Evolutionary conservation across 2,113 vertebrate species (phyloP).

Genomic region (Semnornis frantzii): DNA sequence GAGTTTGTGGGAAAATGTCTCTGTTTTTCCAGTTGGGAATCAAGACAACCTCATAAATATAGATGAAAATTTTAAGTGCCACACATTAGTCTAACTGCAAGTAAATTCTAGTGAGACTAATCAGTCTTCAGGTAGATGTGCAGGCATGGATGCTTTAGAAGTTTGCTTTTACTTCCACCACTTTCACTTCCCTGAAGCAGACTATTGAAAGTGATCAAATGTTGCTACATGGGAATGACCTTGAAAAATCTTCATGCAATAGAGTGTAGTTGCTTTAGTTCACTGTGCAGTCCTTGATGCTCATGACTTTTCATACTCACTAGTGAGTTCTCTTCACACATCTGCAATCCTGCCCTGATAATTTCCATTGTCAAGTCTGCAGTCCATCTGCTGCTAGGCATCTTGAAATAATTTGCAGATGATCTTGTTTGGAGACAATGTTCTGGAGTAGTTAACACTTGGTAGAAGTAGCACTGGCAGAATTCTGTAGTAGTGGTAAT

Average conservation of each 20-base stretch:
- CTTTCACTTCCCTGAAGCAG: background rate
- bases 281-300: background rate
- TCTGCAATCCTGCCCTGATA: background rate
- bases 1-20: background rate
- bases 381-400: background rate
- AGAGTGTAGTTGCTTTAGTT: background rate
- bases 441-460: background rate
- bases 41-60: background rate
- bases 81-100: background rate
- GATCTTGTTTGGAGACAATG: background rate
- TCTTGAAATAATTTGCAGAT: background rate
- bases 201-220: background rate
- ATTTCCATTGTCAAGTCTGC: background rate
- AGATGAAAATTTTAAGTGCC: background rate
- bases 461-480: background rate
- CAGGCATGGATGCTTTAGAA: background rate
- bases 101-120: background rate
- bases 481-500: background rate
- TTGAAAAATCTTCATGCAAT: background rate
- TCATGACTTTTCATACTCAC: background rate
- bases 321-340: background rate
- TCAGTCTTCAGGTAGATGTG: background rate
- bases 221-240: background rate
- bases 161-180: background rate
- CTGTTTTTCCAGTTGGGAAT: background rate